These are phyloP conservation scores for Otis tarda DNA, from an alignment of 2,113 vertebrate species.

Conservation along the genomic window DNA sequence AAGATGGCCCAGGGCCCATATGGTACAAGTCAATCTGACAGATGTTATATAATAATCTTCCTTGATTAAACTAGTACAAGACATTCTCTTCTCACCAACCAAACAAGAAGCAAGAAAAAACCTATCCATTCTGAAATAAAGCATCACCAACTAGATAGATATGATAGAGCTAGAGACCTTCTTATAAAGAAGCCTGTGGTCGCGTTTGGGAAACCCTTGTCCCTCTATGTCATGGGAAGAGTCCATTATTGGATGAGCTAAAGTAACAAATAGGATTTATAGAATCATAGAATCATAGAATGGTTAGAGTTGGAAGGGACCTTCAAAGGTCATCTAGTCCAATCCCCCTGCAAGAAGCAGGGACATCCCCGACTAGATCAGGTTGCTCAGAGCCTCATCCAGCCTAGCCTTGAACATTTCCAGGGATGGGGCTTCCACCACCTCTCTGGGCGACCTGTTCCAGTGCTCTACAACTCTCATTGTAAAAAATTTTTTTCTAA, in stretches of 20 bases:
- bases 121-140: conserved; percentile 8
- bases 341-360: no score
- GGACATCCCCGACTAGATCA: no score
- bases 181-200: background rate
- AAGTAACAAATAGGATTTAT: background rate
- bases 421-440: no score
- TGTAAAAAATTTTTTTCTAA: no score
- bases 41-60: conserved; percentile 66
- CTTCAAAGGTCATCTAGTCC: no score
- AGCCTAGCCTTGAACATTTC: no score
- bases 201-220: background rate
- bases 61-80: conserved; percentile 57
- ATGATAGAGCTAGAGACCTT: background rate
- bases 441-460: no score
- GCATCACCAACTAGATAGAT: background rate
- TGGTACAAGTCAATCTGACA: conserved; percentile 66
- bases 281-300: no score
- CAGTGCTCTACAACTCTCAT: no score
- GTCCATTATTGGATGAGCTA: background rate
- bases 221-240: background rate
- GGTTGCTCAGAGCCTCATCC: no score
- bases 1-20: conserved; percentile 67
- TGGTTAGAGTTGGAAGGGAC: no score
- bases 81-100: conserved; percentile 36
- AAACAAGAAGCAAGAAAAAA: conserved; percentile 11